Evolutionary conservation across 2,113 vertebrate genomes (phyloP), one percentile per base, ranked within the genome.

Genomic region (Galbula dea): DNA sequence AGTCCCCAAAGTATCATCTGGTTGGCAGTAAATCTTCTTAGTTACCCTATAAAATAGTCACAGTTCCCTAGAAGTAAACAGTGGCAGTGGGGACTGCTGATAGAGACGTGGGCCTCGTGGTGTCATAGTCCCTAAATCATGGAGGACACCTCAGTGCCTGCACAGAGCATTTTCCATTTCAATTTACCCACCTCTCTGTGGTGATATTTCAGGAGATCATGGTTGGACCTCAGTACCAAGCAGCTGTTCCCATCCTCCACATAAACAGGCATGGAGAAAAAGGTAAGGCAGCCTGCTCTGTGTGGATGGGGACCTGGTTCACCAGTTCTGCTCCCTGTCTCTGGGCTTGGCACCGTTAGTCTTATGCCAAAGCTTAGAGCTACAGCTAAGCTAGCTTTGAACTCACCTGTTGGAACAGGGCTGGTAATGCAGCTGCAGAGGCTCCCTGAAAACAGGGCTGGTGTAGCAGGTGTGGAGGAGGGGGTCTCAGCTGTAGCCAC

Each of bases 191-290:
- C 32, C 34, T 89, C 59, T 46, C 61, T 95, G 11, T 74, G 7
- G 7, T 91, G 65, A 7, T 88, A 10, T 95, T 93, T 75, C 95
- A 99, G 99, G 99, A 99, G 83, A 99, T 99, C 95, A 99, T 99
- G 98, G 98, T 99, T 78, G 99, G 99, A 65, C 98, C 98, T 37
- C 98, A 98, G 97, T 99, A 98, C 95, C 99, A 99, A 93, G 99
- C 99, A 10, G 97, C 97, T 58, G 98, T 99, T 95, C 99, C 98
- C 89, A 95, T 97, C 83, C 96, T 99, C 63, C 95, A 94, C 88
- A 75, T 95, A 5, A 97, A 96, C 73, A 93, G 96, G 36, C 98
- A 96, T 8, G 90, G 98, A 37, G 98, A 99, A 17, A 98, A 97
- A 98, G 98, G 99, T 99, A 94, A 97, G 97, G 36, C 19, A 19